phyloP scores from a whole-genome alignment of 2,888 invertebrate genomes.

The Steinernema carpocapsae region DNA sequence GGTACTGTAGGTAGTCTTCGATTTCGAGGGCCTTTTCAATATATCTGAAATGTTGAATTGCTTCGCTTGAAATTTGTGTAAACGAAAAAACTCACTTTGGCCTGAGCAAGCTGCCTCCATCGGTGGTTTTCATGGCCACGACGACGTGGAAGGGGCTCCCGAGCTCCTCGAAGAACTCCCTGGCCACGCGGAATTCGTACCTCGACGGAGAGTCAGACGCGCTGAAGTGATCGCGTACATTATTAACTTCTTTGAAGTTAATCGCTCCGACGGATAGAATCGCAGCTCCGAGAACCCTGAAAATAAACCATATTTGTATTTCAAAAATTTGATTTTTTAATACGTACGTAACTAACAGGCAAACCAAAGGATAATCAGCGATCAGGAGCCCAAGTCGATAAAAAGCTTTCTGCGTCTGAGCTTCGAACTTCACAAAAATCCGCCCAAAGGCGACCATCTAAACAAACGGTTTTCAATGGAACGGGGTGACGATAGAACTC shows the following conservation, averaged over 20 bases:
- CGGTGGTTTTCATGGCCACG: slow-evolving; percentile 63
- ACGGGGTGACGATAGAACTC: not conserved
- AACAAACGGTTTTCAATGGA: not conserved
- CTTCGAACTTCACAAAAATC: slow-evolving; percentile 38
- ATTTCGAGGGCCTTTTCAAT: slow-evolving; percentile 67
- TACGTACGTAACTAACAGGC: slow-evolving; percentile 54
- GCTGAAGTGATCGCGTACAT: slow-evolving; percentile 67
- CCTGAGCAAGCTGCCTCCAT: slow-evolving; percentile 62
- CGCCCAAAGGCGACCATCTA: slow-evolving; percentile 31
- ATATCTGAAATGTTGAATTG: slow-evolving; percentile 49
- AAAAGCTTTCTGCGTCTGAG: slow-evolving; percentile 56
- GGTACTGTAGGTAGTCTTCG: slow-evolving; percentile 67
- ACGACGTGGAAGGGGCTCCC: slow-evolving; percentile 67
- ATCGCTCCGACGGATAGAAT: slow-evolving; percentile 56
- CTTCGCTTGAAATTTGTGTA: too few species aligned
- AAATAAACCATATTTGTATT: not conserved
- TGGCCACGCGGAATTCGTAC: slow-evolving; percentile 63
- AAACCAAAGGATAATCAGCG: slow-evolving; percentile 54
- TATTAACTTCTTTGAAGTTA: slow-evolving; percentile 67
- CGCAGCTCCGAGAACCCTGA: slow-evolving; percentile 56
- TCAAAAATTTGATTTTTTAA: not conserved
- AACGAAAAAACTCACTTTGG: slow-evolving; percentile 53
- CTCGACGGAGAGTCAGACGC: slow-evolving; percentile 64
- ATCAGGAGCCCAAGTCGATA: slow-evolving; percentile 58
- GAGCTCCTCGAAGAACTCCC: slow-evolving; percentile 66